phyloP scores from a whole-genome alignment of 2,888 invertebrate species.

The Lycia hirtaria region DNA sequence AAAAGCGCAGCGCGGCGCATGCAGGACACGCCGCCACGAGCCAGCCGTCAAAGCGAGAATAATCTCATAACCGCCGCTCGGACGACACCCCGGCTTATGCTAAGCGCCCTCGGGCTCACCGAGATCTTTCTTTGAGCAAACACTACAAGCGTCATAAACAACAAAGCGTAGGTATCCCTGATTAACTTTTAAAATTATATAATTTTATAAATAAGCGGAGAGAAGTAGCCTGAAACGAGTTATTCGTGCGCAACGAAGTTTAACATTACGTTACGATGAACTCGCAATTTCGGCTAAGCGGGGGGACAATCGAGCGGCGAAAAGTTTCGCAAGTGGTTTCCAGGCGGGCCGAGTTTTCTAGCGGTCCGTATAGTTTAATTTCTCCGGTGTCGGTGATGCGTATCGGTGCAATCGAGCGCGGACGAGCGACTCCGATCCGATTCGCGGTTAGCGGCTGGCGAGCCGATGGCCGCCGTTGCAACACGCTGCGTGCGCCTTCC shows the following conservation, averaged over 20 bases:
- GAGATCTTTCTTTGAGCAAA: conserved; percentile 72
- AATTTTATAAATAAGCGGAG: conserved; percentile 22
- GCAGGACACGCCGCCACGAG: conserved; percentile 53
- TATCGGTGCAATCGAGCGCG: conserved; percentile 81
- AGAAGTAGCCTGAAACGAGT: conserved; percentile 10
- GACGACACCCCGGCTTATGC: conserved; percentile 72
- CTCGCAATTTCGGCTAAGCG: conserved; percentile 58
- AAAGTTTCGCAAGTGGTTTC: conserved; percentile 78
- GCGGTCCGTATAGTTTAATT: conserved; percentile 78
- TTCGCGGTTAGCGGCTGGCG: conserved; percentile 70
- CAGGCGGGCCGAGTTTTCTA: conserved; percentile 62
- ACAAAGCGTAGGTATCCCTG: conserved; percentile 50
- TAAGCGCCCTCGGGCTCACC: conserved; percentile 71
- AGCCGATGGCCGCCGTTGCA: conserved; percentile 58
- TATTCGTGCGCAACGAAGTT: conserved; percentile 65
- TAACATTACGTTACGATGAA: conserved; percentile 64
- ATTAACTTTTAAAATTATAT: conserved; percentile 53
- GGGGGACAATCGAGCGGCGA: conserved; percentile 67
- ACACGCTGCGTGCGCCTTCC: conserved; percentile 69
- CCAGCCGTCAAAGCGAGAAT: conserved; percentile 77
- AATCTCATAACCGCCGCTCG: conserved; percentile 78
- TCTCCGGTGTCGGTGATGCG: conserved; percentile 77
- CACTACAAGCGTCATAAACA: conserved; percentile 50
- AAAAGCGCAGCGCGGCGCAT: conserved; percentile 66
- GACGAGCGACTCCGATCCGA: conserved; percentile 79